phyloP scores from a whole-genome alignment of 2,888 invertebrate genomes.

The Acrobasis consociella region DNA sequence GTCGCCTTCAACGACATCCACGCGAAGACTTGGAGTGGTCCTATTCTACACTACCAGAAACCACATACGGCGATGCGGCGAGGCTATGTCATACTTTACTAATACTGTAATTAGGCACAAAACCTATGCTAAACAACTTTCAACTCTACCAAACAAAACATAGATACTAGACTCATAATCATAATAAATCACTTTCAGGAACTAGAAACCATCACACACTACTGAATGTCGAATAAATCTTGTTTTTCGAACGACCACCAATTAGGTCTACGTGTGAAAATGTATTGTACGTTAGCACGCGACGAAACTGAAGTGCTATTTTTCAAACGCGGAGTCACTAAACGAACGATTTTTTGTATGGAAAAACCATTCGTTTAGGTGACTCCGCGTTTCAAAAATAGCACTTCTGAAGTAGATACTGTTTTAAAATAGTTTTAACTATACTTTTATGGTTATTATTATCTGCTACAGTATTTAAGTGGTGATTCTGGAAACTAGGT shows the following conservation, averaged over 20 bases:
- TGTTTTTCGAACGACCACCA: slow-evolving; percentile 11
- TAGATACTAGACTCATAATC: no score
- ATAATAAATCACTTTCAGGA: neutral
- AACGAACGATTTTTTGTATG: no score
- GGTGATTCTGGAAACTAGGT: neutral
- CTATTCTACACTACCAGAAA: no score
- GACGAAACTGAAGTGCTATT: neutral
- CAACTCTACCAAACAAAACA: no score
- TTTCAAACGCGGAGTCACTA: no score
- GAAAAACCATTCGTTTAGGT: no score
- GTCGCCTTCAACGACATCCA: no score
- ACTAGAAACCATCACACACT: neutral
- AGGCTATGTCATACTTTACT: no score
- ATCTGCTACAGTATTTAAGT: neutral
- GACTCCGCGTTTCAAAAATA: no score
- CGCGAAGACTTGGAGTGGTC: no score
- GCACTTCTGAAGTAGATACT: no score
- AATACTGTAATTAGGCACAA: neutral
- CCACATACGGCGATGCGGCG: no score
- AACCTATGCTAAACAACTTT: neutral
- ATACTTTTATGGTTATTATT: neutral
- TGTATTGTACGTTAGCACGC: slow-evolving; percentile 12
- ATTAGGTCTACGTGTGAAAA: slow-evolving; percentile 11
- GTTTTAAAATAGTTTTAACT: neutral
- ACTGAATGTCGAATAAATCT: neutral